A percentile compares a stretch with the other conserved stretches of the same genome.
Evolutionary conservation across 2,113 vertebrate genomes (phyloP).

Genomic region (Hiodon tergisus): DNA sequence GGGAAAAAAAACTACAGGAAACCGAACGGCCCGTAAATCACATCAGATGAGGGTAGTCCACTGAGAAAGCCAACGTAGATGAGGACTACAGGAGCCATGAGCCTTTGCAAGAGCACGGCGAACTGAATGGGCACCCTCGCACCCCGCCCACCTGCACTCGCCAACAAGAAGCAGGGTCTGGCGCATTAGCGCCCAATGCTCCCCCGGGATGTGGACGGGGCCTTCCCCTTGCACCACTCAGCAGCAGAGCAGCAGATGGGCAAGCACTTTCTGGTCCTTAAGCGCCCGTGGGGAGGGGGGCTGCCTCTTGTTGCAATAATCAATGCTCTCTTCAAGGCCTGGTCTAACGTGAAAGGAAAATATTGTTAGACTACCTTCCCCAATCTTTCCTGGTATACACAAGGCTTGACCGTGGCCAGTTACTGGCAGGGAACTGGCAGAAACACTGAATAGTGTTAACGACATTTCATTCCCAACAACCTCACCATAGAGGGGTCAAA

Average conservation of each 20-base stretch:
- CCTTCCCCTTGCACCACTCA: not conserved
- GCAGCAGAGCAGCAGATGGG: slow-evolving; percentile 1
- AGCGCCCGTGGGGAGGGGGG: not conserved
- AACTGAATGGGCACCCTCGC: not conserved
- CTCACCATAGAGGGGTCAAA: too few species aligned
- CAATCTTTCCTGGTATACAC: not conserved
- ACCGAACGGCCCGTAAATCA: not conserved
- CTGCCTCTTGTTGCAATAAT: not conserved
- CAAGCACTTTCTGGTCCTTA: not conserved
- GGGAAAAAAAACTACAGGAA: not conserved
- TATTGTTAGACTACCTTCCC: not conserved
- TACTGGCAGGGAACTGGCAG: too few species aligned
- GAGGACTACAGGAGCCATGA: not conserved
- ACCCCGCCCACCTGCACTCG: not conserved
- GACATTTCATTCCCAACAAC: too few species aligned
- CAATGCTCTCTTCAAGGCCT: not conserved
- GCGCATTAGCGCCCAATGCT: not conserved
- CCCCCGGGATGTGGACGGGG: not conserved
- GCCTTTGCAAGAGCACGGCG: not conserved
- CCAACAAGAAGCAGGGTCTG: not conserved
- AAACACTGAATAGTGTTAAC: too few species aligned
- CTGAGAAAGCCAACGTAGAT: not conserved
- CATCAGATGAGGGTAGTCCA: too few species aligned
- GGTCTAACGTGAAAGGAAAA: not conserved
- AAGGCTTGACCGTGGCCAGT: too few species aligned